Conservation (phyloP, 1,140 invertebrate species). For the Asbolus verrucosus region DNA sequence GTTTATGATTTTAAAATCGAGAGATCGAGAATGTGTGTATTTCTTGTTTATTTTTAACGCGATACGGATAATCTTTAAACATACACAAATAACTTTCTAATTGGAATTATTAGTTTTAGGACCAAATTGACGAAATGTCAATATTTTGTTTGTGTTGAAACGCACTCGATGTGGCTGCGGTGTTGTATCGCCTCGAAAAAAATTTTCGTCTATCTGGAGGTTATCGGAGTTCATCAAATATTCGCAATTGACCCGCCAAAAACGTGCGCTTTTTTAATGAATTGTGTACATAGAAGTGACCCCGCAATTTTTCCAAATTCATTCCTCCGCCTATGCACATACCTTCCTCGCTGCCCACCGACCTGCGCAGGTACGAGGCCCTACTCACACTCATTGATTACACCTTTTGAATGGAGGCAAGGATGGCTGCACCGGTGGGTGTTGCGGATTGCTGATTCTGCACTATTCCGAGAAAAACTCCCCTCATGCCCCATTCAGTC, state of each 20-base stretch:
- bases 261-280: conserved; percentile 3
- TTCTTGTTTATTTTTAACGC: conserved; percentile 31
- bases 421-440: not conserved
- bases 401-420: conserved; percentile 11
- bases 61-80: conserved; percentile 20
- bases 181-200: not conserved
- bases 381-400: conserved; percentile 26
- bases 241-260: conserved; percentile 10
- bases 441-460: not conserved
- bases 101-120: conserved; percentile 26
- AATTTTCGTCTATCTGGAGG: not conserved
- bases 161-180: not conserved
- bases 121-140: not conserved
- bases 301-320: not conserved
- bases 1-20: conserved; percentile 16
- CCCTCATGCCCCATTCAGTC: conserved; percentile 2
- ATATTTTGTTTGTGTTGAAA: conserved; percentile 3
- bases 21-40: conserved; percentile 9
- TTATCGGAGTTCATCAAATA: conserved; percentile 27
- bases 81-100: conserved; percentile 36
- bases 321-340: conserved; percentile 15
- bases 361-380: conserved; percentile 4
- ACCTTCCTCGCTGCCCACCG: no score
- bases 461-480: not conserved
- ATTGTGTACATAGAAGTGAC: not conserved